phyloP scores from a whole-genome alignment of 2,888 invertebrate species.

The Strigamia maritima region DNA sequence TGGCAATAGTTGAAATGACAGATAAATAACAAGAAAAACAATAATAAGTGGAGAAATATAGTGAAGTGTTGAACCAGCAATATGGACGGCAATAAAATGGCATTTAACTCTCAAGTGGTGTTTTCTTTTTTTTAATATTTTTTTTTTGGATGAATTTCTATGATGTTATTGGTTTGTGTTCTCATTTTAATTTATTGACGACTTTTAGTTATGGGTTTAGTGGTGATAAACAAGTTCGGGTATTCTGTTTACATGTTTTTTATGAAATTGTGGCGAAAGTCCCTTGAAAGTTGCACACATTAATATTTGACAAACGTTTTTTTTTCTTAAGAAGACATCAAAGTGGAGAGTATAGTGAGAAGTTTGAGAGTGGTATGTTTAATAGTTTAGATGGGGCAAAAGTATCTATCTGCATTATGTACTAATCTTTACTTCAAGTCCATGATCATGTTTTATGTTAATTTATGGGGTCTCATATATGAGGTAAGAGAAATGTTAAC shows the following conservation, averaged over 20 bases:
- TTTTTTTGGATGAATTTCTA: not conserved
- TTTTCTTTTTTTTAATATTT: not conserved
- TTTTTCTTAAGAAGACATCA: not conserved
- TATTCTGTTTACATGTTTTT: not conserved
- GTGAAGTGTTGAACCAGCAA: not conserved
- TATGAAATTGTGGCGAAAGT: not conserved
- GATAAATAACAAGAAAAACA: conserved; percentile 15
- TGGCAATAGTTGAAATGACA: conserved; percentile 15
- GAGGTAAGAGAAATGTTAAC: too few relatives aligned
- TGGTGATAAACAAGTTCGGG: not conserved
- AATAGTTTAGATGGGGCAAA: not conserved
- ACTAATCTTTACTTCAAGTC: not conserved
- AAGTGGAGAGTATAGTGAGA: not conserved
- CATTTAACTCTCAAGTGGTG: not conserved
- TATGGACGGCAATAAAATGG: not conserved
- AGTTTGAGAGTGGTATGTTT: not conserved
- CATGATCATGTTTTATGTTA: not conserved
- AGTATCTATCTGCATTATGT: not conserved
- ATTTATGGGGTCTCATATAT: too few relatives aligned
- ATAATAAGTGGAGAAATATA: conserved; percentile 10
- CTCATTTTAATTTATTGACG: not conserved
- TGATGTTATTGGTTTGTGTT: not conserved
- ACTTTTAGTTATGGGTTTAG: too few relatives aligned
- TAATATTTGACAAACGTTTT: conserved; percentile 2
- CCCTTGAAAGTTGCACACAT: not conserved